A percentile compares a stretch with the other conserved stretches of the same genome.
Evolutionary conservation across 2,888 invertebrate species (phyloP).

Genomic region (Mimas tiliae): DNA sequence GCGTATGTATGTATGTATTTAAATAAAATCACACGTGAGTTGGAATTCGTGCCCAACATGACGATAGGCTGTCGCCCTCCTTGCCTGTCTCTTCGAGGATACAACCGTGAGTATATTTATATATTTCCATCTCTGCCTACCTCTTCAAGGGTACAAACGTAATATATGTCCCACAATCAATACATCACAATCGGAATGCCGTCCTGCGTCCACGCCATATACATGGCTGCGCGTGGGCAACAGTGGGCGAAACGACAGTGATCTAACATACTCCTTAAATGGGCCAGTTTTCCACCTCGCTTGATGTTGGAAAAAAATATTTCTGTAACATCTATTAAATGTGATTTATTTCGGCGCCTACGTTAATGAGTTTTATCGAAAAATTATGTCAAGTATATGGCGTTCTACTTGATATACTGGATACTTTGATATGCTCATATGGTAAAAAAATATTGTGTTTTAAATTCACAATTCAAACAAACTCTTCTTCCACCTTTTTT

Average conservation of each 20-base stretch:
- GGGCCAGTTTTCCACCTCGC: slow-evolving; percentile 19
- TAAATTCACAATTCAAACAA: no score
- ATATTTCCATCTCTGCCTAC: no score
- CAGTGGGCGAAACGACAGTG: slow-evolving; percentile 27
- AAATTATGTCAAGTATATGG: background rate
- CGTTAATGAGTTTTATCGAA: background rate
- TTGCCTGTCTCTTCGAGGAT: no score
- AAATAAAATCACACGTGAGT: no score
- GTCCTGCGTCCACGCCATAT: slow-evolving; percentile 5
- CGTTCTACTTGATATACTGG: no score
- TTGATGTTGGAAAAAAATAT: background rate
- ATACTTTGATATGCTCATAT: background rate
- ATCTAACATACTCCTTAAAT: slow-evolving; percentile 26
- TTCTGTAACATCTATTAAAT: background rate
- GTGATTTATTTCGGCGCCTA: slow-evolving; percentile 11
- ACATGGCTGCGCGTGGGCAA: slow-evolving; percentile 27
- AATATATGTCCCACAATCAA: background rate
- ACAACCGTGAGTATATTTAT: no score
- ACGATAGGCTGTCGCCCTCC: no score
- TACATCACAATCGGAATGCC: slow-evolving; percentile 15
- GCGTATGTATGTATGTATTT: no score
- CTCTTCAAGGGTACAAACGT: no score
- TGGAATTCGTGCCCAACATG: no score
- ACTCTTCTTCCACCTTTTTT: no score
- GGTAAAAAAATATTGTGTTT: background rate